A percentile compares a stretch with the other conserved stretches of the same genome.
phyloP scores from a whole-genome alignment of 2,888 invertebrate species.

The Drosophila eohydei region DNA sequence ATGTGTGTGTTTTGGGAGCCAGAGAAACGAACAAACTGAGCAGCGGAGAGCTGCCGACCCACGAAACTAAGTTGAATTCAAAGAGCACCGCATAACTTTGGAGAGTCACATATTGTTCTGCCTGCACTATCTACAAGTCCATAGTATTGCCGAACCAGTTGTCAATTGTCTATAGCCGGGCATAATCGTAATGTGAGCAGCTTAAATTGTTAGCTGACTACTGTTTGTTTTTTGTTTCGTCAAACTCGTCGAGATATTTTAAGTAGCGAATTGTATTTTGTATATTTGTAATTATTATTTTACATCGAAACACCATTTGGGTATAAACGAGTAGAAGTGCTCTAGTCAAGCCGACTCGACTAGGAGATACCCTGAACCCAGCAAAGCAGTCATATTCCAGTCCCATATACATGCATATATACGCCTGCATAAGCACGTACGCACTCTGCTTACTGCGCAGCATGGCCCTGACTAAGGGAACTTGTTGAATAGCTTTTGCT shows the following conservation, averaged over 20 bases:
- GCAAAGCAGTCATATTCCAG: too few species aligned
- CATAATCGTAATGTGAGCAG: slow-evolving; percentile 60
- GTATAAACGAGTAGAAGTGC: neutral
- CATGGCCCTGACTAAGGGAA: too few species aligned
- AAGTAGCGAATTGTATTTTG: slow-evolving; percentile 53
- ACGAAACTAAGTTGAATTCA: slow-evolving; percentile 27
- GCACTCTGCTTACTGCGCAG: too few species aligned
- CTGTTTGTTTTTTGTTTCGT: slow-evolving; percentile 55
- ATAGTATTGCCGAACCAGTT: slow-evolving; percentile 33
- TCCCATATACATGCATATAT: too few species aligned
- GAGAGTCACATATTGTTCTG: slow-evolving; percentile 47
- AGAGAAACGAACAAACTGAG: slow-evolving; percentile 7
- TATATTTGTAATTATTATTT: slow-evolving; percentile 43
- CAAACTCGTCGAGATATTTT: slow-evolving; percentile 58
- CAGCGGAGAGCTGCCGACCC: neutral
- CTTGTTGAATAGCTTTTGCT: too few species aligned
- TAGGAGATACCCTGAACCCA: too few species aligned
- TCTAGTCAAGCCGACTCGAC: too few species aligned
- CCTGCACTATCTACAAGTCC: slow-evolving; percentile 32
- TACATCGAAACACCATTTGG: slow-evolving; percentile 73
- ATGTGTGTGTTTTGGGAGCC: slow-evolving; percentile 59
- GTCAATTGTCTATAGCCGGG: slow-evolving; percentile 43
- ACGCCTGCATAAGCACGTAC: too few species aligned
- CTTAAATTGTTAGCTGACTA: slow-evolving; percentile 70
- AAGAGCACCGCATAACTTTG: slow-evolving; percentile 60